Evolutionary conservation across 2,113 vertebrate genomes (phyloP).

Genomic region (Solea solea): DNA sequence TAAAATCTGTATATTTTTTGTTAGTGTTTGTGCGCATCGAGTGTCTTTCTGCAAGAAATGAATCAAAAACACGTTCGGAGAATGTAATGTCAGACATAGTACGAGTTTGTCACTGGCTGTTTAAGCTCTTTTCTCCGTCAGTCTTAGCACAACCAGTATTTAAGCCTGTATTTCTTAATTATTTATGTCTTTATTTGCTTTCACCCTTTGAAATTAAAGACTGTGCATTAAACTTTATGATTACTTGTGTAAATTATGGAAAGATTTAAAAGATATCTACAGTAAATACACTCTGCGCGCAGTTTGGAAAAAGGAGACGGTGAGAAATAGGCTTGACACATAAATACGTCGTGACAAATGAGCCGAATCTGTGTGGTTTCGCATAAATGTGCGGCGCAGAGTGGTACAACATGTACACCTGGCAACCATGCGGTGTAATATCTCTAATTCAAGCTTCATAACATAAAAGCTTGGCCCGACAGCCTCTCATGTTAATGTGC

Average conservation of each 20-base stretch:
- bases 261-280: slow-evolving; percentile 59
- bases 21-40: slow-evolving; percentile 5
- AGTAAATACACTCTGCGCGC: slow-evolving; percentile 28
- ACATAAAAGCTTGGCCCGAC: slow-evolving; percentile 67
- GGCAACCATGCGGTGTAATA: slow-evolving; percentile 55
- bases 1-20: slow-evolving; percentile 34
- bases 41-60: slow-evolving; percentile 12
- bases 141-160: slow-evolving; percentile 29
- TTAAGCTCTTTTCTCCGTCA: slow-evolving; percentile 48
- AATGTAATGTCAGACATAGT: slow-evolving; percentile 22
- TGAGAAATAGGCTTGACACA: slow-evolving; percentile 15
- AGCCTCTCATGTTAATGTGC: slow-evolving; percentile 77
- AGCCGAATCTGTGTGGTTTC: slow-evolving; percentile 28
- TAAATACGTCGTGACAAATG: slow-evolving; percentile 33
- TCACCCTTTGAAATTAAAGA: slow-evolving; percentile 61
- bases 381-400: slow-evolving; percentile 29
- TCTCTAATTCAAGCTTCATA: slow-evolving; percentile 60
- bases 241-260: slow-evolving; percentile 59
- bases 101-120: slow-evolving; percentile 18
- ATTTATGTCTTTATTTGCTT: slow-evolving; percentile 62
- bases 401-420: slow-evolving; percentile 52
- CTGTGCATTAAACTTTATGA: slow-evolving; percentile 62
- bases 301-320: slow-evolving; percentile 5
- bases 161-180: slow-evolving; percentile 59
- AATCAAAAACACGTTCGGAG: slow-evolving; percentile 16